phyloP scores from a whole-genome alignment of 2,888 invertebrate species.

The Drosophila sordidula region DNA sequence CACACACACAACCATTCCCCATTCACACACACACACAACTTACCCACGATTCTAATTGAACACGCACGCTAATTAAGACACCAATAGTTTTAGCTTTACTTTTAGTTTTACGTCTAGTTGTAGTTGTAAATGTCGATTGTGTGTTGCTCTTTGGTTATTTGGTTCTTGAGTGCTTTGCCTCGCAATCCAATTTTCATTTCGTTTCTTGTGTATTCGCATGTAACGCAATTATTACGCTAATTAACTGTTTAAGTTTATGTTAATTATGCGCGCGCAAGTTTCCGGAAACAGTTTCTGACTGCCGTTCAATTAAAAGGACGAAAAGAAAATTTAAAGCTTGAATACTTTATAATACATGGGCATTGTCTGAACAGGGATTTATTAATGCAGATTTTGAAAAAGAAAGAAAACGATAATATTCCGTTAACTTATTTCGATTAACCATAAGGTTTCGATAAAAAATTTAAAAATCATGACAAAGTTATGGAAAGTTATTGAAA shows the following conservation, averaged over 20 bases:
- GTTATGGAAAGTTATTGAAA: too few relatives aligned
- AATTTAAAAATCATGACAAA: too few relatives aligned
- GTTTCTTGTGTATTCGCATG: slow-evolving; percentile 40
- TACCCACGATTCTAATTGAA: slow-evolving; percentile 65
- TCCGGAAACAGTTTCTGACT: slow-evolving; percentile 42
- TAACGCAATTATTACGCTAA: slow-evolving; percentile 77
- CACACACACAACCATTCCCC: background rate
- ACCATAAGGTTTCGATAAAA: too few relatives aligned
- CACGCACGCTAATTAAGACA: slow-evolving; percentile 78
- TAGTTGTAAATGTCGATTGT: slow-evolving; percentile 33
- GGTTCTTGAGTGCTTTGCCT: slow-evolving; percentile 9
- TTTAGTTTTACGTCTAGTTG: slow-evolving; percentile 49
- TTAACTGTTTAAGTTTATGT: slow-evolving; percentile 77
- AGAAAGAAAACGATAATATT: too few relatives aligned
- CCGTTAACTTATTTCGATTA: too few relatives aligned
- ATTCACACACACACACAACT: background rate
- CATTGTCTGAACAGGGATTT: too few relatives aligned
- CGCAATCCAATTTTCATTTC: slow-evolving; percentile 46
- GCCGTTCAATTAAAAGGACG: slow-evolving; percentile 48
- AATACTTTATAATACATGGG: too few relatives aligned
- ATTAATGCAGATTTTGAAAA: too few relatives aligned
- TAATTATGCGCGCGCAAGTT: slow-evolving; percentile 61
- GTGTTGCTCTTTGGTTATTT: slow-evolving; percentile 18
- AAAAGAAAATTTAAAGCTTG: slow-evolving; percentile 15
- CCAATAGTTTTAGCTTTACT: slow-evolving; percentile 74